These are phyloP conservation scores for Trichoplax adhaerens DNA, from an alignment of 37 sponge, comb jelly and placozoan species.

Conservation along the genomic window DNA sequence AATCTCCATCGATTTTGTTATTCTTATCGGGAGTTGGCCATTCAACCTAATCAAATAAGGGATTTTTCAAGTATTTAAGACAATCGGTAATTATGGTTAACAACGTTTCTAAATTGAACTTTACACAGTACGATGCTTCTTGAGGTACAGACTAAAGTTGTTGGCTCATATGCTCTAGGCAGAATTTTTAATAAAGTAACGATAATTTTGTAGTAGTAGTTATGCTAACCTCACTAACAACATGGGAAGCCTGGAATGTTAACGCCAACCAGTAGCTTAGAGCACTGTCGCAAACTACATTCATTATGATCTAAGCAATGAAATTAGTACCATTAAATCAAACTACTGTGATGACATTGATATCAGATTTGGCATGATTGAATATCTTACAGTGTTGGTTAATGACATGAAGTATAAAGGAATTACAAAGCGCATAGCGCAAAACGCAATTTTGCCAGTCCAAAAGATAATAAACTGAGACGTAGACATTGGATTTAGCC, in stretches of 20 bases:
- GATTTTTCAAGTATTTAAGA: no score
- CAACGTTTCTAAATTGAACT: no score
- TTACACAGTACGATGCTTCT: no score
- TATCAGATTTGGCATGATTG: no score
- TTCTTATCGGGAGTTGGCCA: conserved; percentile 75
- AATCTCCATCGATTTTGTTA: conserved; percentile 60
- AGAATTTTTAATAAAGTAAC: no score
- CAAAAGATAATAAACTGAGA: conserved; percentile 48
- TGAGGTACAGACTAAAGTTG: no score
- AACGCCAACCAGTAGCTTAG: conserved; percentile 86
- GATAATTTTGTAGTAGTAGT: no score
- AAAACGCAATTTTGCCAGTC: conserved; percentile 46
- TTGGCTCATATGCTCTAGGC: no score
- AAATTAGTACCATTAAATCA: no score
- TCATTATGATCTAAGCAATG: conserved; percentile 24
- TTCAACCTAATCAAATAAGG: conserved; percentile 27
- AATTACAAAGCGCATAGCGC: conserved; percentile 35
- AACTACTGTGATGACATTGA: no score
- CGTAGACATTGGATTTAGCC: conserved; percentile 35
- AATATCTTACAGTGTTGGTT: conserved; percentile 21
- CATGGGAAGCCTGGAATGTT: conserved; percentile 85
- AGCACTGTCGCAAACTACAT: conserved; percentile 42
- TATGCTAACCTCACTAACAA: conserved; percentile 48
- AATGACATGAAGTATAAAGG: conserved; percentile 59
- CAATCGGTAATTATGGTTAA: neutral